Conservation (phyloP, 2,113 vertebrate species). For the Carassius auratus region DNA sequence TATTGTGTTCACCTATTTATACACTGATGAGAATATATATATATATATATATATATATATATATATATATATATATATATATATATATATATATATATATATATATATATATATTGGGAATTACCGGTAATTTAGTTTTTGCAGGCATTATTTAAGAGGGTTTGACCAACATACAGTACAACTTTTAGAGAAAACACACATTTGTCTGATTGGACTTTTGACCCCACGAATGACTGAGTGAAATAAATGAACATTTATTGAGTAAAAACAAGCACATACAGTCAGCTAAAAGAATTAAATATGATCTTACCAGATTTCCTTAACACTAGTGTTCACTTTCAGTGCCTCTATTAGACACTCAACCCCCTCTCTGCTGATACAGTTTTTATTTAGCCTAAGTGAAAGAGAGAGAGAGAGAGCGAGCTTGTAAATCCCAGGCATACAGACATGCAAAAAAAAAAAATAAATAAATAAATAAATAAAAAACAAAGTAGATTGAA, state of each 20-base stretch:
- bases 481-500: not conserved
- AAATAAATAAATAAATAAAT: not conserved
- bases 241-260: not conserved
- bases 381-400: slow-evolving; percentile 80
- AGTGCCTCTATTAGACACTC: slow-evolving; percentile 76
- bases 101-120: not conserved
- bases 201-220: too few species aligned
- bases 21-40: not conserved
- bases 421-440: not conserved
- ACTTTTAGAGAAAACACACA: not conserved
- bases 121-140: not conserved
- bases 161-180: not conserved
- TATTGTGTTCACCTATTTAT: not conserved
- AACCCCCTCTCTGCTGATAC: slow-evolving; percentile 76
- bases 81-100: too few species aligned
- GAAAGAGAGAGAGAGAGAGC: not conserved
- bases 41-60: too few species aligned
- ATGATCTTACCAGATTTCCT: slow-evolving; percentile 77
- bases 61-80: too few species aligned
- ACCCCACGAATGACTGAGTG: too few species aligned
- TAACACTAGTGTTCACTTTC: slow-evolving; percentile 70
- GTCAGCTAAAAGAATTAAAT: not conserved
- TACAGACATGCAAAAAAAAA: too few species aligned
- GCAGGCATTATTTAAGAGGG: not conserved
- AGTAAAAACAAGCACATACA: not conserved